Base-by-base conservation (phyloP, 2,888 invertebrate genomes). In the Mallateleia sp. region DNA sequence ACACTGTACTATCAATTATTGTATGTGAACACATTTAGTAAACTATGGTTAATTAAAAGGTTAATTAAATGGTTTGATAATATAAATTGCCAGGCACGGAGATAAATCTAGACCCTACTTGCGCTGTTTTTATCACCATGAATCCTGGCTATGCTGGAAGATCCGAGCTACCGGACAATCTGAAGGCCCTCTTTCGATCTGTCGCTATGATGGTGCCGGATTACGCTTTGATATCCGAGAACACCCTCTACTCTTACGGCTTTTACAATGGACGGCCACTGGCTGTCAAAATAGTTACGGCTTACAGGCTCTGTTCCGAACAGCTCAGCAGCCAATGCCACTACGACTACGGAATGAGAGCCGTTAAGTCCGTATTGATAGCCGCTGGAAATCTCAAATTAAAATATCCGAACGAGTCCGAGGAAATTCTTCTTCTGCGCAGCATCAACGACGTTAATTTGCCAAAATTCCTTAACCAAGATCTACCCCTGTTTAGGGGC, bases 161-260 rank as follows among this genome's bases (percentile, higher is more conserved):
- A 87, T 98, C 98, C 0, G 99, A 99, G 93, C 95, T 99, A 75
- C 99, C 99, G 0, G 99, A 99, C 94, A 99, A 99, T 95, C 96
- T 99, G 56, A 99, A 99, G 97, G 98, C 98, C 0, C 95, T 99
- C 42, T 99, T 99, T 96, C 96, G 99, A 86, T 98, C 99, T 0
- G 99, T 99, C 45, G 99, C 99, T 14, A 99, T 99, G 99, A 99
- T 99, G 99, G 99, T 99, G 20, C 99, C 99, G 0, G 99, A 99
- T 95, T 99, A 99, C 94, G 98, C 98, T 22, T 95, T 99, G 62
- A 99, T 99, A 92, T 98, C 99, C 0, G 99, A 99, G 96, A 99
- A 99, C 85, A 98, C 98, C 72, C 95, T 99, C 52, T 99, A 99
- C 93, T 98, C 99, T 0, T 98, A 97, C 93, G 99, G 99, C 2